Base-by-base conservation (phyloP, 2,888 invertebrate species). In the Amphipoea oculea region DNA sequence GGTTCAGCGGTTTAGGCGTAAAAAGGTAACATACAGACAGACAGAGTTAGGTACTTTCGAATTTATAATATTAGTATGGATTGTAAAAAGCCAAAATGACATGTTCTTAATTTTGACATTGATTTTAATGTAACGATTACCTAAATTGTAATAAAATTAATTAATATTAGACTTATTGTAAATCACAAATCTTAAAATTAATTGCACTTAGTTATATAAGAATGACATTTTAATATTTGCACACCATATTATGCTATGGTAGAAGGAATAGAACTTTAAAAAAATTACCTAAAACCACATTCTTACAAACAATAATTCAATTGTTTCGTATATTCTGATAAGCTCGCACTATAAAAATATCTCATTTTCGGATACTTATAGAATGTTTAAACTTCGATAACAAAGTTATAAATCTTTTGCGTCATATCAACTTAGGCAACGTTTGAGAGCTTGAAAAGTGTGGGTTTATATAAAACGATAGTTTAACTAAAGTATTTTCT, bases 321-420 rank as follows among this genome's bases (percentile, higher is more conserved):
- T 42, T 66, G 14, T n/a, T 62, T 45, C 14, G 11, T 62, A 74
- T 62, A 57, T 82, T 42, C 17, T 45, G 40, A 66, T 75, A 79
- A 70, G 36, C 51, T 29, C n/a, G 36, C 57, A 70, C 57, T 60
- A 45, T 36, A 71, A 51, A 62, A 66, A 6, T 76, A 4, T 7
- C 0, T 36, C 14, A 76, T 60, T 69, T 40, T 48, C 29, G 9
- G 20, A 23, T 73, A 12, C n/a, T 20, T 20, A 48, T 36, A 57
- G 11, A n/a, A 42, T 71, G 12, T 78, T 57, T 7, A 17, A 40
- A 48, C 36, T 70, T 66, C 17, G 45, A 66, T 82, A 40, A 40
- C 40, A 6, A 51, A 11, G 29, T 20, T 42, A 51, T n/a, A n/a
- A n/a, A n/a, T 60, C 23, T 48, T 45, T 29, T 54, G 72, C 40